phyloP scores from a whole-genome alignment of 2,113 vertebrate species.

The Synchiropus splendidus region DNA sequence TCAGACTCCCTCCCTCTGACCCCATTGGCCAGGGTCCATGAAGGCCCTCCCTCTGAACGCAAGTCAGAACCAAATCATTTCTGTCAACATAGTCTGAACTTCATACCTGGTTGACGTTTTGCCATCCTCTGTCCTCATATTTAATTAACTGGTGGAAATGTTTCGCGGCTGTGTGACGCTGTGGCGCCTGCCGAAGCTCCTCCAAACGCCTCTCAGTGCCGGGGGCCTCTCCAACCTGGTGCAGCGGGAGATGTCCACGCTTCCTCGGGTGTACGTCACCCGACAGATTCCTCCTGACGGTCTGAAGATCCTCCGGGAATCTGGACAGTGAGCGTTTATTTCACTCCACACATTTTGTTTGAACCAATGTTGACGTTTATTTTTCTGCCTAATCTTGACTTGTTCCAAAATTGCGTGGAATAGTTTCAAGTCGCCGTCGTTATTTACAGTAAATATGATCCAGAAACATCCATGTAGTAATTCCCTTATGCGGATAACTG shows the following conservation, averaged over 20 bases:
- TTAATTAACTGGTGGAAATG: constrained; percentile 42
- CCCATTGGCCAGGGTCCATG: constrained; percentile 44
- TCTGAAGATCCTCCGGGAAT: constrained; percentile 63
- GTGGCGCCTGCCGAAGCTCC: constrained; percentile 42
- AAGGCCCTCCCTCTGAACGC: constrained; percentile 44
- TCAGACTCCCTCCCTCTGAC: constrained; percentile 37
- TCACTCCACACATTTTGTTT: constrained; percentile 12
- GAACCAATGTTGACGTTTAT: too few species aligned
- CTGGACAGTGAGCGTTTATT: constrained; percentile 60
- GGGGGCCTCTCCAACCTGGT: constrained; percentile 15
- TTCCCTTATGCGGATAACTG: too few species aligned
- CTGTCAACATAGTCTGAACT: constrained; percentile 15
- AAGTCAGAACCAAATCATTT: too few species aligned
- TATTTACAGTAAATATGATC: too few species aligned
- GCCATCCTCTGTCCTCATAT: constrained; percentile 3
- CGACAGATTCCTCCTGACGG: constrained; percentile 69
- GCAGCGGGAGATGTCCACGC: constrained; percentile 52
- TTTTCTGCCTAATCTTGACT: too few species aligned
- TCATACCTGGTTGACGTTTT: constrained; percentile 17
- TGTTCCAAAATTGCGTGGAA: too few species aligned
- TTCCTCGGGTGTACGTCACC: constrained; percentile 67
- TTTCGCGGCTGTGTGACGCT: constrained; percentile 54
- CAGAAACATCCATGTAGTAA: too few species aligned
- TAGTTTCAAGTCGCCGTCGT: too few species aligned
- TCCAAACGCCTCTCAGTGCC: constrained; percentile 17